phyloP scores from a whole-genome alignment of 1,140 invertebrate species.

The Cyphomyrmex costatus region DNA sequence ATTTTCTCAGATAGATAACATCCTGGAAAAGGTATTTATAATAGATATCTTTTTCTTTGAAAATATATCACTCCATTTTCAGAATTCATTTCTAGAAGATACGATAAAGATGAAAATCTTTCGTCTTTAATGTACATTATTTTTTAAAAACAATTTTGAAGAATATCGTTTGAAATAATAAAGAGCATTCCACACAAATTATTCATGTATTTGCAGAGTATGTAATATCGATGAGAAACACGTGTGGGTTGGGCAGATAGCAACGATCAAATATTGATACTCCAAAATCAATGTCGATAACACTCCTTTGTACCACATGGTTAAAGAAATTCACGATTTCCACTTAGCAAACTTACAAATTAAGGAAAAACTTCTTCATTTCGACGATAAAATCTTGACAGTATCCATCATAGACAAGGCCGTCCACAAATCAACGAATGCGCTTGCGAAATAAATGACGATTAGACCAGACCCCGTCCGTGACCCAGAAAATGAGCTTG shows the following conservation, averaged over 20 bases:
- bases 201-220: background rate
- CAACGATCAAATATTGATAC: constrained; percentile 46
- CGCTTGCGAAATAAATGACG: constrained; percentile 14
- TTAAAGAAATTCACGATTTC: no score
- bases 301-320: background rate
- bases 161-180: background rate
- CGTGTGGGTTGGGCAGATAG: constrained; percentile 21
- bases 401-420: constrained; percentile 51
- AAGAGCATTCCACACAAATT: background rate
- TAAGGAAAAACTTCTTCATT: constrained; percentile 70
- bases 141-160: background rate
- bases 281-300: constrained; percentile 20
- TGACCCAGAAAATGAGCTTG: constrained; percentile 66
- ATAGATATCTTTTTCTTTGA: background rate
- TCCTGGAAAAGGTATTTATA: no score
- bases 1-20: no score
- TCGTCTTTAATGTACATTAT: background rate
- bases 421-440: constrained; percentile 10
- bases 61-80: background rate
- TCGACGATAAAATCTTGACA: constrained; percentile 36
- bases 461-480: constrained; percentile 40
- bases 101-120: background rate
- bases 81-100: background rate
- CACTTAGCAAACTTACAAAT: constrained; percentile 61
- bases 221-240: background rate